phyloP scores from a whole-genome alignment of 2,888 invertebrate species.

The Agonopterix heracliana region DNA sequence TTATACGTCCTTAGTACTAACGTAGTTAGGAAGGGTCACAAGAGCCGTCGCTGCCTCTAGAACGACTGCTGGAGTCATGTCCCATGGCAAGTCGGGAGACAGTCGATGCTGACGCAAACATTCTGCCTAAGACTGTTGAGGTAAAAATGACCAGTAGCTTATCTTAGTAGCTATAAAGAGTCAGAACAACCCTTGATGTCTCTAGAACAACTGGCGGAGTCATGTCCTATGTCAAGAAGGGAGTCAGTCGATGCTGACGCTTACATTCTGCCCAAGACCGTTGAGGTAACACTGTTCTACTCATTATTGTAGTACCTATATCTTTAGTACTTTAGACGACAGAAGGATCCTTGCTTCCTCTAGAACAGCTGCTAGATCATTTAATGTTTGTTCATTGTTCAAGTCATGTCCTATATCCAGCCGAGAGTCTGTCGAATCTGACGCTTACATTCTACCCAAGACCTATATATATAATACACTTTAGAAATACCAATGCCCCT shows the following conservation, averaged over 20 bases:
- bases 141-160: too few relatives aligned
- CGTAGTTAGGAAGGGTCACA: too few relatives aligned
- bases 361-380: constrained; percentile 78
- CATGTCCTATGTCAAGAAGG: constrained; percentile 77
- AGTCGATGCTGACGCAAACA: constrained; percentile 61
- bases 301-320: too few relatives aligned
- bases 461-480: too few relatives aligned
- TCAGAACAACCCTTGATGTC: constrained; percentile 68
- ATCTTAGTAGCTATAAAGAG: too few relatives aligned
- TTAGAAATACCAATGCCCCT: too few relatives aligned
- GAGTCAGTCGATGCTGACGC: constrained; percentile 61
- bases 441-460: constrained; percentile 70
- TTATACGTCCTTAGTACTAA: too few relatives aligned
- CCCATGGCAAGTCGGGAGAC: constrained; percentile 69
- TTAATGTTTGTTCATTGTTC: too few relatives aligned
- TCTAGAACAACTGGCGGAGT: constrained; percentile 75
- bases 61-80: constrained; percentile 77
- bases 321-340: constrained; percentile 4
- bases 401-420: constrained; percentile 78
- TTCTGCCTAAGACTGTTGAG: too few relatives aligned
- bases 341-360: constrained; percentile 66
- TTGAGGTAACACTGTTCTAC: constrained; percentile 68
- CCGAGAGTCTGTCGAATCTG: constrained; percentile 54
- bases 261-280: constrained; percentile 72
- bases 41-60: too few relatives aligned